Conservation (phyloP, 2,113 vertebrate genomes). For the Pseudopodoces humilis region DNA sequence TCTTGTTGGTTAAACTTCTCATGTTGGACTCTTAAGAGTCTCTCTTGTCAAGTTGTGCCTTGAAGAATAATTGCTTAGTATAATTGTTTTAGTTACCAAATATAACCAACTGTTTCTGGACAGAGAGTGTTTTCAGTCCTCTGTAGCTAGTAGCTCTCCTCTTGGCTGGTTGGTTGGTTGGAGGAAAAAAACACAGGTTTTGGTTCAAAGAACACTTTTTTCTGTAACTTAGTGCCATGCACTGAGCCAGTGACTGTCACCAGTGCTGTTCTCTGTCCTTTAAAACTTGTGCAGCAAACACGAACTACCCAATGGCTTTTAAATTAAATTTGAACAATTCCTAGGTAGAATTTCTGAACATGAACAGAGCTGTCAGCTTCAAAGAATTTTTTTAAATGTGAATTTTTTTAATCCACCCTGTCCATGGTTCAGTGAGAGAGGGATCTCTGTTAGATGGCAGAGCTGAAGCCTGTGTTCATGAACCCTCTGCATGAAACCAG, state of each 20-base stretch:
- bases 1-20: not conserved
- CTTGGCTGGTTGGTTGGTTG: not conserved
- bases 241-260: not conserved
- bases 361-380: not conserved
- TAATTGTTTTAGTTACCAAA: not conserved
- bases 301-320: not conserved
- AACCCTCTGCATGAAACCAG: slow-evolving; percentile 21
- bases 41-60: not conserved
- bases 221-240: not conserved
- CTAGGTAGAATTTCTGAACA: not conserved
- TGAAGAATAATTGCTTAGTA: not conserved
- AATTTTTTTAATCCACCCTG: slow-evolving; percentile 47
- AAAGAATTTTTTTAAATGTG: not conserved
- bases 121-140: not conserved
- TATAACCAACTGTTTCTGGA: not conserved
- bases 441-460: not conserved
- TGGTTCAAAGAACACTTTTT: not conserved
- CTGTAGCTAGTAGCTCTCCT: not conserved
- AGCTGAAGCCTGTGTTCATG: not conserved
- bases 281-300: not conserved
- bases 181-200: not conserved
- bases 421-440: not conserved
- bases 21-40: not conserved
- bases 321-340: not conserved
- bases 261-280: not conserved